These are phyloP conservation scores for Plagodis dolabraria DNA, from an alignment of 2,888 invertebrate species.

Conservation along the genomic window DNA sequence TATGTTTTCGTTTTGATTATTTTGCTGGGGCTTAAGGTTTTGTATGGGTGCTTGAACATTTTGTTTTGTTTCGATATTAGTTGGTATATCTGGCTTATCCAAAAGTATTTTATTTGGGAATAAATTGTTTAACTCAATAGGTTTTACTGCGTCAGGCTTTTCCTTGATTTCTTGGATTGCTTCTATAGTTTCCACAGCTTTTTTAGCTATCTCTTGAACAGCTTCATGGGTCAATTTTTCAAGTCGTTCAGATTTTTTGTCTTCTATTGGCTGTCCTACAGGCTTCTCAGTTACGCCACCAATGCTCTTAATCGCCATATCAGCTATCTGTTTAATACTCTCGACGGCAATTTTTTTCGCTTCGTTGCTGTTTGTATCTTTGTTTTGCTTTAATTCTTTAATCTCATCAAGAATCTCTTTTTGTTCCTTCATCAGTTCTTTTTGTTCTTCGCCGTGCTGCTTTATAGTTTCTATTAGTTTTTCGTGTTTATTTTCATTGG, in stretches of 20 bases:
- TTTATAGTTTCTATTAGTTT: slow-evolving; percentile 86
- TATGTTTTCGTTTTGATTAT: slow-evolving; percentile 8
- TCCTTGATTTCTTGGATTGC: slow-evolving; percentile 74
- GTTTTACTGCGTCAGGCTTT: slow-evolving; percentile 29
- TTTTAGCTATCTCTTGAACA: slow-evolving; percentile 78
- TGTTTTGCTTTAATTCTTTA: slow-evolving; percentile 76
- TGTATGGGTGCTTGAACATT: slow-evolving; percentile 1
- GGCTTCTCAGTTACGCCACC: slow-evolving; percentile 72
- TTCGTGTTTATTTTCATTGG: slow-evolving; percentile 27
- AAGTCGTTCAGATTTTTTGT: slow-evolving; percentile 53
- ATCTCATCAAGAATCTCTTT: slow-evolving; percentile 86
- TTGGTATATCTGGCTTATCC: slow-evolving; percentile 3
- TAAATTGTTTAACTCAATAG: slow-evolving; percentile 11
- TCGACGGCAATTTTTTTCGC: slow-evolving; percentile 80
- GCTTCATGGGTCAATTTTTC: slow-evolving; percentile 66
- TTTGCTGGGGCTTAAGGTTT: slow-evolving; percentile 19
- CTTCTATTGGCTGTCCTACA: slow-evolving; percentile 38
- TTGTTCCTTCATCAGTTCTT: slow-evolving; percentile 87
- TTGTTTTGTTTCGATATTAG: slow-evolving; percentile 15
- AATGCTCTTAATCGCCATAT: slow-evolving; percentile 76
- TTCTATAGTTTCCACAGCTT: slow-evolving; percentile 72
- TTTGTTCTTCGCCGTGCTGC: slow-evolving; percentile 88
- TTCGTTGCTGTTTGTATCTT: slow-evolving; percentile 70
- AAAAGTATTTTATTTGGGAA: slow-evolving; percentile 4
- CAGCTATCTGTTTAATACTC: slow-evolving; percentile 79